Base-by-base conservation (phyloP, 2,797 vertebrate species). In the Acrossocheilus wenchowensis region DNA sequence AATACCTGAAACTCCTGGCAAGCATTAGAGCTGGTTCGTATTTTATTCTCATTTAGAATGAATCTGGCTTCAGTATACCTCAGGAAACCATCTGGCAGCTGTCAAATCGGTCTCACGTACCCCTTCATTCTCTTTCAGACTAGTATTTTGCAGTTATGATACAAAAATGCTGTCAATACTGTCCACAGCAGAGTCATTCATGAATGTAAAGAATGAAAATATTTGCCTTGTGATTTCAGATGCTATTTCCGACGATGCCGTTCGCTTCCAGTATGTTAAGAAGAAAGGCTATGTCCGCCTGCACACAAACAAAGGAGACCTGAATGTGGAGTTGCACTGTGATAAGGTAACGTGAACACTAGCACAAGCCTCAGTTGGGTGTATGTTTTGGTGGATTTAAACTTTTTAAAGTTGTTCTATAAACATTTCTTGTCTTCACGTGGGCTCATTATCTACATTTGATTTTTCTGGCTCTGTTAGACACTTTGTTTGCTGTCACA, bases 221-320 rank as follows among this genome's bases (percentile, higher is more conserved):
- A 21, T 60, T 72, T 68, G 23, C 39, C 10, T 30, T 57, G 43
- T 66, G n/a, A 48, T 85, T 87, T 50, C 26, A 99, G 98, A 98
- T 19, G 96, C 97, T 87, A 97, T 99, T 4, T 95, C 97, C 0
- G 98, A 99, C 1, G 98, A 99, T 41, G 88, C 95, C 0, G 96
- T 99, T 78, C 97, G 98, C 11, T 99, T 98, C 94, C 93, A 92
- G 36, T 99, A 98, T 0, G 97, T 99, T 91, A 99, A 98, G 95
- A 99, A 99, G 91, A 99, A 99, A 86, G 98, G 97, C 72, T 99
- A 99, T 0, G 95, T 98, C 73, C 96, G 97, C 78, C 93, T 99
- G 6, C 97, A 98, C 91, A 99, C 98, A 3, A 99, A 95, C 92
- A 97, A 96, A 89, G 98, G 98, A 26, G 97, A 98, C 91, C 88